Percentiles rank a stretch among this genome's conserved stretches.
Conservation (phyloP, 2,797 vertebrate genomes). For the Enteromius argenteus region DNA sequence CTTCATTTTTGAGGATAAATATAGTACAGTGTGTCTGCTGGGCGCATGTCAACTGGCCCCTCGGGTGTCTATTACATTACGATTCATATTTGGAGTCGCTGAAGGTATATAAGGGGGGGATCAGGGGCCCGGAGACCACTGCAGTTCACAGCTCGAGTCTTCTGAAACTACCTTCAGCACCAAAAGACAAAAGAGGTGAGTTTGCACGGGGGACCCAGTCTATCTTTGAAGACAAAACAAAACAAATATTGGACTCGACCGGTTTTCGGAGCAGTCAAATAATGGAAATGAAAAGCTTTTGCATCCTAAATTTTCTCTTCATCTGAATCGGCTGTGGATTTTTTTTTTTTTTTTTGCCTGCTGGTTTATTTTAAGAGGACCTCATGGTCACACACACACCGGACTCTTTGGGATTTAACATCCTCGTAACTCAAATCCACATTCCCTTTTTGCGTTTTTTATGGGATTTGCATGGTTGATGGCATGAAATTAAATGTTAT, state of each 20-base stretch:
- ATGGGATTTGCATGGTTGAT: slow-evolving; percentile 15
- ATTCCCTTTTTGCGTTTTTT: background rate
- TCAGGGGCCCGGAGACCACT: slow-evolving; percentile 73
- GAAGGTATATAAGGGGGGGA: slow-evolving; percentile 81
- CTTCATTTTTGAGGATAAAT: slow-evolving; percentile 85
- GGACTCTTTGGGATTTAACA: slow-evolving; percentile 49
- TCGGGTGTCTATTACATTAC: slow-evolving; percentile 81
- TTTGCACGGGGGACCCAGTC: slow-evolving; percentile 56
- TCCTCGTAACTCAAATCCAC: slow-evolving; percentile 25
- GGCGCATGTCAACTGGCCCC: slow-evolving; percentile 65
- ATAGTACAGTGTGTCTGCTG: slow-evolving; percentile 76
- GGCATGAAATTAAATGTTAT: slow-evolving; percentile 9
- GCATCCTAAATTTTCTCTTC: slow-evolving; percentile 22
- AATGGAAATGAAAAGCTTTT: background rate
- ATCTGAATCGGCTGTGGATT: slow-evolving; percentile 35
- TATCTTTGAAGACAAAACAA: background rate
- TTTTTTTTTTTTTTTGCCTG: slow-evolving; percentile 6
- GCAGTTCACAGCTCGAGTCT: slow-evolving; percentile 77
- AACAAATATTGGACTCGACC: background rate
- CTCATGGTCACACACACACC: slow-evolving; percentile 32
- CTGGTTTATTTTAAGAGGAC: slow-evolving; percentile 42
- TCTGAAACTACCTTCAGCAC: slow-evolving; percentile 76
- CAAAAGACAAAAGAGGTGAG: slow-evolving; percentile 80
- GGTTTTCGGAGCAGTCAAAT: background rate
- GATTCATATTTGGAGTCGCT: slow-evolving; percentile 76